Evolutionary conservation across 2,888 invertebrate genomes (phyloP).

Genomic region (Empis stercorea): DNA sequence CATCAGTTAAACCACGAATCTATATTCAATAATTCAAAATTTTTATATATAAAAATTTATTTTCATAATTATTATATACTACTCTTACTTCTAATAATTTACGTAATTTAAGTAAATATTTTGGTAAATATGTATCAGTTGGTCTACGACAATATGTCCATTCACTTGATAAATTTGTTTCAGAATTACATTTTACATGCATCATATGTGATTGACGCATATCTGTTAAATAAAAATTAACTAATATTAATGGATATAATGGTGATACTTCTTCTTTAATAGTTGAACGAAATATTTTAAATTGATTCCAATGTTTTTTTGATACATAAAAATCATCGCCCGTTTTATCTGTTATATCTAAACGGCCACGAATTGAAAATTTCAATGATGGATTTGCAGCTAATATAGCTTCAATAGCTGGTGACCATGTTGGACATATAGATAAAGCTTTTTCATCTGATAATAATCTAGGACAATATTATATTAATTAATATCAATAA

Average conservation of each 20-base stretch:
- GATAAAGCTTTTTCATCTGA: constrained; percentile 22
- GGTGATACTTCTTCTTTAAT: constrained; percentile 27
- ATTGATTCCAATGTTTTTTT: constrained; percentile 23
- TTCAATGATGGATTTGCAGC: constrained; percentile 47
- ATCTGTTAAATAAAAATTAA: constrained; percentile 21
- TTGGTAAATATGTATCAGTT: constrained; percentile 15
- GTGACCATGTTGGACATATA: constrained; percentile 45
- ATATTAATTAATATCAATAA: background rate
- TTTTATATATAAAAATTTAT: background rate
- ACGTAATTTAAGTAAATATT: constrained; percentile 8
- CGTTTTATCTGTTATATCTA: constrained; percentile 48
- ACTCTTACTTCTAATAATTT: constrained; percentile 8
- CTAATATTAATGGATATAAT: constrained; percentile 21
- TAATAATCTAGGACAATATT: constrained; percentile 19
- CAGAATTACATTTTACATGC: background rate
- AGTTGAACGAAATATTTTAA: constrained; percentile 21
- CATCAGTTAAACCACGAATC: constrained; percentile 17
- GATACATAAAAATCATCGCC: constrained; percentile 29
- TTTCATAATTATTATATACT: too few relatives aligned
- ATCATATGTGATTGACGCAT: background rate
- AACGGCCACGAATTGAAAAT: constrained; percentile 46
- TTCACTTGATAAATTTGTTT: too few relatives aligned
- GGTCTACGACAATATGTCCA: constrained; percentile 28
- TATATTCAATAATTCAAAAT: background rate
- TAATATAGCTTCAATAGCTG: constrained; percentile 46